phyloP scores from a whole-genome alignment of 2,888 invertebrate genomes.

The Limnephilus rhombicus region DNA sequence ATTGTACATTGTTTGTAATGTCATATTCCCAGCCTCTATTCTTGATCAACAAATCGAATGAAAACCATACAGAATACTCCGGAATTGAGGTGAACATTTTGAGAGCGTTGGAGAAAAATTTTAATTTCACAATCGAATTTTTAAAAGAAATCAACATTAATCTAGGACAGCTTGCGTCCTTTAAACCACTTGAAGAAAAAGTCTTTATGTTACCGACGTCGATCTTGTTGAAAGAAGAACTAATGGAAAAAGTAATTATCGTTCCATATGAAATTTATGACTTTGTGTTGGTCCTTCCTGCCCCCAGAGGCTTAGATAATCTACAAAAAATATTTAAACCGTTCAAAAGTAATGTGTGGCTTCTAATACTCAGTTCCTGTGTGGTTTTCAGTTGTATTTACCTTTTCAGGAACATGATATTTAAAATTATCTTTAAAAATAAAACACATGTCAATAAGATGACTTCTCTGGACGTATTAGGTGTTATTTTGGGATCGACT shows the following conservation, averaged over 20 bases:
- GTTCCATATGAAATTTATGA: constrained; percentile 4
- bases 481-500: not conserved
- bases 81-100: not conserved
- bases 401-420: not conserved
- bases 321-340: constrained; percentile 40
- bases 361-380: not conserved
- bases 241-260: not conserved
- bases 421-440: not conserved
- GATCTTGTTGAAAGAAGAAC: not conserved
- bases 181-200: not conserved
- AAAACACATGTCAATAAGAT: not conserved
- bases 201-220: not conserved
- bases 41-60: not conserved
- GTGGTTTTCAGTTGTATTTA: not conserved
- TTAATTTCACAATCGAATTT: not conserved
- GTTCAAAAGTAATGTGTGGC: not conserved
- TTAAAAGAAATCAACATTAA: not conserved
- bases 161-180: not conserved
- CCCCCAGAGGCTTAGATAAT: not conserved
- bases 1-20: not conserved
- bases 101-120: not conserved
- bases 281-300: not conserved
- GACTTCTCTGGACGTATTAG: constrained; percentile 10
- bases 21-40: not conserved
- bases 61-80: not conserved